Percentiles rank a stretch among this genome's conserved stretches.
Conservation (phyloP, 2,888 invertebrate species). For the Myathropa florea region DNA sequence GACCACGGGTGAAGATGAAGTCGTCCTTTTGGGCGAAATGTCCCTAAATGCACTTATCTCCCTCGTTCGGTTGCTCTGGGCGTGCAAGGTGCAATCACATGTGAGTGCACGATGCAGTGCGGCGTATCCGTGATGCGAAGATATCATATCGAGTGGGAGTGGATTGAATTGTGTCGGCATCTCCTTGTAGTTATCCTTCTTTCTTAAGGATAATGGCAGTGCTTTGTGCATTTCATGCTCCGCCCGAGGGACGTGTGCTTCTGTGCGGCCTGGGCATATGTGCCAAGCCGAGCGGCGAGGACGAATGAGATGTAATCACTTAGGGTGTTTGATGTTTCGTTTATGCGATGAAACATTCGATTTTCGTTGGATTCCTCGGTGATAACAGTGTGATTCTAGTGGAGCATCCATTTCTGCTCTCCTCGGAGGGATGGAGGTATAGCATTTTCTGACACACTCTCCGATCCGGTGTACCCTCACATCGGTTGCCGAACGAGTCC, state of each 20-base stretch:
- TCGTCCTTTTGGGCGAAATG: conserved; percentile 1
- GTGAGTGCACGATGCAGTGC: conserved; percentile 15
- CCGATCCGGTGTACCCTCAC: no score
- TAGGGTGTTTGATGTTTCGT: background rate
- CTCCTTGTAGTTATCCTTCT: background rate
- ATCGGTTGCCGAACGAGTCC: background rate
- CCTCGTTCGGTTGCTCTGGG: background rate
- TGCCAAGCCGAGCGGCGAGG: background rate
- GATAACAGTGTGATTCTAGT: background rate
- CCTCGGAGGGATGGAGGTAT: background rate
- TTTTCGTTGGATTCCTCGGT: background rate
- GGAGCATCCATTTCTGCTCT: background rate
- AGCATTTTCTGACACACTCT: background rate
- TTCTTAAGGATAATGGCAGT: conserved; percentile 14
- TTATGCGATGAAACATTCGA: background rate
- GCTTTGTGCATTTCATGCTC: conserved; percentile 41
- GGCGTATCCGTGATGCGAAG: background rate
- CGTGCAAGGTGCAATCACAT: conserved; percentile 40
- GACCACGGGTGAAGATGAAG: conserved; percentile 1
- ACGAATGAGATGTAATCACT: background rate
- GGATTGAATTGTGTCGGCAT: conserved; percentile 52
- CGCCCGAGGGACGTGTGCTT: background rate
- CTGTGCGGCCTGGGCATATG: background rate
- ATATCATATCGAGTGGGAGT: conserved; percentile 12
- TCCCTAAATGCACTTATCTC: conserved; percentile 4